These are phyloP conservation scores for Rhabdophis nuchalis DNA, from an alignment of 2,797 vertebrate species.

Conservation along the genomic window DNA sequence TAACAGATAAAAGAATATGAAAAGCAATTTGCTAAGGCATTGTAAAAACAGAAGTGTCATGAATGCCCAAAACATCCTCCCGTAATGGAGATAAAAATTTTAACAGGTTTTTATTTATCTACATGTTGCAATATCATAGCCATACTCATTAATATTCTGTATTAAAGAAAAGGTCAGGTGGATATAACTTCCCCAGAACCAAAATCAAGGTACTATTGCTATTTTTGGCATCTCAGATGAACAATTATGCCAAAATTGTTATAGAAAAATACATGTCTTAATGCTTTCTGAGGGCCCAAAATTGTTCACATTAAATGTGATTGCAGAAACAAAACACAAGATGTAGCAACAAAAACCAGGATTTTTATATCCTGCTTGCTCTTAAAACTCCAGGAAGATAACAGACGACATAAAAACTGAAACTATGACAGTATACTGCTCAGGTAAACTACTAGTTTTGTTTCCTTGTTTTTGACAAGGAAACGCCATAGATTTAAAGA, in stretches of 20 bases:
- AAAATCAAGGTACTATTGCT: neutral
- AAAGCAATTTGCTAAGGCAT: neutral
- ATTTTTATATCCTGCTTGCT: neutral
- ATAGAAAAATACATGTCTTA: neutral
- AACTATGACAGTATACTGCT: neutral
- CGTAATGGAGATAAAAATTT: neutral
- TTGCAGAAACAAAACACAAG: neutral
- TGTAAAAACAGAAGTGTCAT: neutral
- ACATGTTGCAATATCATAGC: neutral
- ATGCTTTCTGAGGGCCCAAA: neutral
- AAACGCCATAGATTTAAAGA: neutral
- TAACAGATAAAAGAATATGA: neutral
- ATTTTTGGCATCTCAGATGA: neutral
- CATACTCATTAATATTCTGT: constrained; percentile 12
- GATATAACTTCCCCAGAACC: neutral
- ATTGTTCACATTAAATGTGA: neutral
- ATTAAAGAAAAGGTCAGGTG: neutral
- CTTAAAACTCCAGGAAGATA: neutral
- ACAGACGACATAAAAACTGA: neutral
- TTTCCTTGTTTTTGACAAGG: neutral
- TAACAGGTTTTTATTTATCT: neutral
- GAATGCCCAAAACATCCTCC: neutral
- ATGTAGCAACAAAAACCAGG: neutral
- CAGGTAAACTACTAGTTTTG: neutral
- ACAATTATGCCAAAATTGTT: neutral